These are phyloP conservation scores for Tethya wilhelma DNA, from an alignment of 37 sponge, comb jelly and placozoan genomes.

Conservation along the genomic window DNA sequence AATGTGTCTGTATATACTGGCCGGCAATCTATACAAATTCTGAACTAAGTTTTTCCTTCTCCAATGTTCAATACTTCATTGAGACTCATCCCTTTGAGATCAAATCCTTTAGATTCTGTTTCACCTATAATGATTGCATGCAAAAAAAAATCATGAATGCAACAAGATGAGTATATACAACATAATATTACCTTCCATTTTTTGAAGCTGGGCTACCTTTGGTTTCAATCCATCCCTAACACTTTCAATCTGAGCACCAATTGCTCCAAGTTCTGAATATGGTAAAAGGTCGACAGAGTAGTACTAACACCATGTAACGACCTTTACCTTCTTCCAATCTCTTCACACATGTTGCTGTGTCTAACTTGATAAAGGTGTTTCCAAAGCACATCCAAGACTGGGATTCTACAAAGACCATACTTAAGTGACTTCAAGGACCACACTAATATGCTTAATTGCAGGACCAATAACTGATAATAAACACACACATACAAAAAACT, in stretches of 20 bases:
- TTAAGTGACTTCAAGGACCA: not conserved
- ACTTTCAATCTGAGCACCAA: conserved; percentile 57
- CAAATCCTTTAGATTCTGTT: conserved; percentile 67
- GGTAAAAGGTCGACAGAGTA: no score
- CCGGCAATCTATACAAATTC: no score
- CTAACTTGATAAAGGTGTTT: conserved; percentile 79
- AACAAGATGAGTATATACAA: not conserved
- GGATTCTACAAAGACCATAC: not conserved
- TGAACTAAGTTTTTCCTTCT: no score
- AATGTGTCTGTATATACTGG: no score
- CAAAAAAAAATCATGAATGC: not conserved
- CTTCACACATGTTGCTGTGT: conserved; percentile 38
- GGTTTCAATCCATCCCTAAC: conserved; percentile 68
- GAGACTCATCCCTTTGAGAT: conserved; percentile 64
- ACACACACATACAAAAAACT: not conserved
- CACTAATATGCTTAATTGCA: not conserved
- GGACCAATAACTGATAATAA: not conserved
- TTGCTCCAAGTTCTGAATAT: conserved; percentile 61
- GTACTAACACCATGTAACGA: not conserved
- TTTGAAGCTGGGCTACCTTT: conserved; percentile 69
- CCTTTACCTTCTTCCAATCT: conserved; percentile 69
- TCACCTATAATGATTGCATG: conserved; percentile 48
- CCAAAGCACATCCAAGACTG: conserved; percentile 79
- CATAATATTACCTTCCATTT: conserved; percentile 76
- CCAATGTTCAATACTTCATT: conserved; percentile 47